Base-by-base conservation (phyloP, 2,113 vertebrate species). In the Rhea americana region DNA sequence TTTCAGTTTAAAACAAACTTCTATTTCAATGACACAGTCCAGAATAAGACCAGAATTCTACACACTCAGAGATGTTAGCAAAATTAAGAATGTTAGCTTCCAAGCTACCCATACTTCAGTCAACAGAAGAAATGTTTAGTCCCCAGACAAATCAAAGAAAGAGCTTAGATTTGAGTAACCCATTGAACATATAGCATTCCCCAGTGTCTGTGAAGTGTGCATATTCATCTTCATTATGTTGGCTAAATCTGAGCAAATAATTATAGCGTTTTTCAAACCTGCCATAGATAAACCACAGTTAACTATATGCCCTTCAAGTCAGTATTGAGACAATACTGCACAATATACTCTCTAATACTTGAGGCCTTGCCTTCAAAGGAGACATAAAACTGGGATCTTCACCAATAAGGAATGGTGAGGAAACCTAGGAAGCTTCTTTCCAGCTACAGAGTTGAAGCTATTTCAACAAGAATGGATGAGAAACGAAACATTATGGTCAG, bases 241-340 rank as follows among this genome's bases (percentile, higher is more conserved):
- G 50, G 78, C 91, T 92, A 96, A 85, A 86, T 78, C 56, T 71
- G 37, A 70, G n/a, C 35, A 79, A 89, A 56, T 82, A 58, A 76
- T 55, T 76, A 3, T 6, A 65, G 16, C 28, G 48, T 72, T 93
- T 92, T 92, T 85, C 75, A 85, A 61, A 65, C 82, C 48, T 87
- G 75, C 37, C 22, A 73, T 5, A 6, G 78, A 70, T 76, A 87
- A 92, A 59, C 32, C 39, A 79, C 35, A 43, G 74, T 65, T 53
- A 61, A 68, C n/a, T 32, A 50, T 3, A 50, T 22, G 61, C 4
- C 41, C 45, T 82, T 87, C 62, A 76, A 75, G 21, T 11, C 13
- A 56, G 16, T 22, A 82, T 19, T 78, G 41, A 73, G 85, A 43
- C 25, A 92, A 56, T 14, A 79, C 45, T 65, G 53, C 50, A 66